phyloP scores from a whole-genome alignment of 2,113 vertebrate genomes.

The Brachyistius frenatus region DNA sequence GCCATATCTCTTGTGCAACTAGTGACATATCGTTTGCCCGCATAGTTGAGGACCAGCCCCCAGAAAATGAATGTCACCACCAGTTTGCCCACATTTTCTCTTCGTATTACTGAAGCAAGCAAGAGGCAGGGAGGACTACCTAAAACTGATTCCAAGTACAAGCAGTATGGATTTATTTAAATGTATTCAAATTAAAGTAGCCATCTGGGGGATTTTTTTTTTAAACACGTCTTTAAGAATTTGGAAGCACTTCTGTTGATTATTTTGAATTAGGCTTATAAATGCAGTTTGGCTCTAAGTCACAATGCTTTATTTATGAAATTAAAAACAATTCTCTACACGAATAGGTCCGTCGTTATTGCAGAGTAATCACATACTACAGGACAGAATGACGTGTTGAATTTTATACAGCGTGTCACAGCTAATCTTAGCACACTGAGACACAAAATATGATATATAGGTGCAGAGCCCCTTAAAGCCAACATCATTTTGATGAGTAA shows the following conservation, averaged over 20 bases:
- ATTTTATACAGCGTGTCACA: slow-evolving; percentile 12
- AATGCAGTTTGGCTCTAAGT: slow-evolving; percentile 6
- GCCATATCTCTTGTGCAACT: slow-evolving; percentile 69
- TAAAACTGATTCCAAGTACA: neutral
- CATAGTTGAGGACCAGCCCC: slow-evolving; percentile 38
- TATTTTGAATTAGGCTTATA: slow-evolving; percentile 19
- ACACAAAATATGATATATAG: slow-evolving; percentile 5
- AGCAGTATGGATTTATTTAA: slow-evolving; percentile 23
- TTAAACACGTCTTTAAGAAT: neutral
- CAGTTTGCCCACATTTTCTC: slow-evolving; percentile 33
- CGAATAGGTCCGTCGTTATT: slow-evolving; percentile 19
- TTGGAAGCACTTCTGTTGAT: neutral
- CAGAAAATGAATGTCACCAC: slow-evolving; percentile 43
- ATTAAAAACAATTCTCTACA: slow-evolving; percentile 9
- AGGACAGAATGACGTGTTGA: slow-evolving; percentile 5
- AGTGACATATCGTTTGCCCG: slow-evolving; percentile 69
- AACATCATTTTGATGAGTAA: slow-evolving; percentile 1
- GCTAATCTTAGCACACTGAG: slow-evolving; percentile 14
- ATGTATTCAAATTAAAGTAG: slow-evolving; percentile 31
- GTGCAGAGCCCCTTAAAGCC: slow-evolving; percentile 3
- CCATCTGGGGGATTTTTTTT: slow-evolving; percentile 16
- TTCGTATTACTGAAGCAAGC: slow-evolving; percentile 7
- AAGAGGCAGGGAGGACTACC: neutral
- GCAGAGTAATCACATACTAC: slow-evolving; percentile 9
- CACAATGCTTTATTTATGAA: neutral